Conservation (phyloP, 2,888 invertebrate species). For the Drosophila buzzatii region DNA sequence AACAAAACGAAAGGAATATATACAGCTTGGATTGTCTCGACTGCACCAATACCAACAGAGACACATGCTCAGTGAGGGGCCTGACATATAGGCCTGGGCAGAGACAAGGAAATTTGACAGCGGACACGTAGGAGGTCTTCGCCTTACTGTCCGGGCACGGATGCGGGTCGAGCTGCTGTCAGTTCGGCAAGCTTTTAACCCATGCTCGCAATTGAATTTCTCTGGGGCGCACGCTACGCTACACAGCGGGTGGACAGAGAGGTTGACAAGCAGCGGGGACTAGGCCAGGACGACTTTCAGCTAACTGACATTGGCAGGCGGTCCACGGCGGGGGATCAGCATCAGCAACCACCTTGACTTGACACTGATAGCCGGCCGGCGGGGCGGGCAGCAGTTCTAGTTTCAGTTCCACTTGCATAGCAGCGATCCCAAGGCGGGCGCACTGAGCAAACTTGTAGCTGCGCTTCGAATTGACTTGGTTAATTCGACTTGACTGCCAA, state of each 20-base stretch:
- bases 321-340: slow-evolving; percentile 44
- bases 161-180: slow-evolving; percentile 68
- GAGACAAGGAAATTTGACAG: slow-evolving; percentile 62
- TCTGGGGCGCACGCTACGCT: slow-evolving; percentile 19
- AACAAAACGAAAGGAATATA: slow-evolving; percentile 18
- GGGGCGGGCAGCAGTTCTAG: slow-evolving; percentile 33
- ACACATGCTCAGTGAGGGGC: not conserved
- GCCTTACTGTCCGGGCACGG: slow-evolving; percentile 33
- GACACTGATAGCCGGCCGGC: slow-evolving; percentile 78
- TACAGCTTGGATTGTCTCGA: slow-evolving; percentile 7
- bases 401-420: slow-evolving; percentile 1
- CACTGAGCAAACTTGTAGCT: slow-evolving; percentile 63
- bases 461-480: slow-evolving; percentile 78
- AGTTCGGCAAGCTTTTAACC: slow-evolving; percentile 70
- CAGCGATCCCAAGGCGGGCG: slow-evolving; percentile 29
- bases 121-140: slow-evolving; percentile 56
- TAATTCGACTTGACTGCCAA: slow-evolving; percentile 68
- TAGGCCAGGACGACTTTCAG: slow-evolving; percentile 57
- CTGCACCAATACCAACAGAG: slow-evolving; percentile 18
- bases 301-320: slow-evolving; percentile 74
- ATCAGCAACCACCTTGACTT: slow-evolving; percentile 58
- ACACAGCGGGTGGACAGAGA: slow-evolving; percentile 24
- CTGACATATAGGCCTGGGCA: slow-evolving; percentile 35
- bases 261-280: slow-evolving; percentile 16
- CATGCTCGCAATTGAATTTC: slow-evolving; percentile 66